A percentile compares a stretch with the other conserved stretches of the same genome.
These are phyloP conservation scores for Diplosoma virens DNA, from an alignment of 23 tunicate species.

Conservation along the genomic window DNA sequence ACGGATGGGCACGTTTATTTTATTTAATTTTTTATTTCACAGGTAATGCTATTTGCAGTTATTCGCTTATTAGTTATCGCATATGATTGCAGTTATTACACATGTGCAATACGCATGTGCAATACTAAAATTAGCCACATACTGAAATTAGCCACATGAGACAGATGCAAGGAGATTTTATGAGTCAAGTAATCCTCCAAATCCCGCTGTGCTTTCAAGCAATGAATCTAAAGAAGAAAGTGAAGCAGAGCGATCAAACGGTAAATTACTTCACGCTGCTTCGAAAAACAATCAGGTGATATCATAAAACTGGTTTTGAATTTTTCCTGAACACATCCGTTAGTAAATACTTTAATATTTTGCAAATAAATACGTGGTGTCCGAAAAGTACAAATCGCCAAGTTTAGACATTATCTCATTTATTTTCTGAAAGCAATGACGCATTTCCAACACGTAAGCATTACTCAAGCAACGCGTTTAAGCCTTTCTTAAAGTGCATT, in stretches of 20 bases:
- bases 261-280: neutral
- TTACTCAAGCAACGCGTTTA: neutral
- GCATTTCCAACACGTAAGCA: neutral
- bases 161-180: too few relatives aligned
- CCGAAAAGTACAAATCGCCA: neutral
- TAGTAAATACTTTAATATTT: slow-evolving; percentile 7
- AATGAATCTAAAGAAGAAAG: too few relatives aligned
- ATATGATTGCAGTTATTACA: too few relatives aligned
- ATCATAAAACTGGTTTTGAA: slow-evolving; percentile 8
- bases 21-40: too few relatives aligned
- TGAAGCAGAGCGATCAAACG: slow-evolving; percentile 10
- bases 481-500: neutral
- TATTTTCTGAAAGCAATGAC: neutral
- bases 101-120: too few relatives aligned
- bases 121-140: too few relatives aligned
- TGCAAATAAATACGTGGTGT: neutral
- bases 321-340: slow-evolving; percentile 4
- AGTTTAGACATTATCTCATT: slow-evolving; percentile 16
- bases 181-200: too few relatives aligned
- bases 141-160: too few relatives aligned
- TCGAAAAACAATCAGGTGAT: neutral
- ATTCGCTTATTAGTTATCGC: too few relatives aligned
- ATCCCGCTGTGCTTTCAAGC: too few relatives aligned
- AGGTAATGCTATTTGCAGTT: too few relatives aligned
- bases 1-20: too few relatives aligned